These are phyloP conservation scores for Seriola aureovittata DNA, from an alignment of 2,113 vertebrate genomes.

Conservation along the genomic window DNA sequence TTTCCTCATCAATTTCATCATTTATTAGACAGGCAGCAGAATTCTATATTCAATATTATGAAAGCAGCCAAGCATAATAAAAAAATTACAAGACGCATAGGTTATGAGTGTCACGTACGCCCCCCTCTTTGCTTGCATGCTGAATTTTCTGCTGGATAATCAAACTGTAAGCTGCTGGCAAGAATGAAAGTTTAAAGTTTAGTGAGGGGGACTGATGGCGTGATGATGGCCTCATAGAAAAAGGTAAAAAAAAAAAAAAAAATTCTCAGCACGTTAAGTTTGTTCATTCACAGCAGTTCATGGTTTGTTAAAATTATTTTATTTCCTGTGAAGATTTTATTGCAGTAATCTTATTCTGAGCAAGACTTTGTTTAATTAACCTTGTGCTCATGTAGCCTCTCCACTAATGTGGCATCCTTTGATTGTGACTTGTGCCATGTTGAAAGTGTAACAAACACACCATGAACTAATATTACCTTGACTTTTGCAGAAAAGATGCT, in stretches of 20 bases:
- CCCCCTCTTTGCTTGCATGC: neutral
- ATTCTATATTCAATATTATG: neutral
- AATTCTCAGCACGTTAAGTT: neutral
- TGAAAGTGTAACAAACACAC: neutral
- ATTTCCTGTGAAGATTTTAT: neutral
- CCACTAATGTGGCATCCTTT: neutral
- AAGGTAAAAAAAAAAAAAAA: neutral
- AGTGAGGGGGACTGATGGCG: neutral
- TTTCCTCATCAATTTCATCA: neutral
- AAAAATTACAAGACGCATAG: neutral
- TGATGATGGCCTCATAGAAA: neutral
- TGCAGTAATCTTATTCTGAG: neutral
- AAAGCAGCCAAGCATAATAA: constrained; percentile 4
- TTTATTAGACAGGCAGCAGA: neutral
- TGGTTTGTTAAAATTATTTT: neutral
- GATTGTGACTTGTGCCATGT: neutral
- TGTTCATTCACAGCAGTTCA: neutral
- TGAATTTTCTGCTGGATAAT: neutral
- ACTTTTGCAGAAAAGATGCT: neutral
- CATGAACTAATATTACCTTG: neutral
- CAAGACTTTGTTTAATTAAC: constrained; percentile 1
- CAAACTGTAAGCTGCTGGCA: neutral
- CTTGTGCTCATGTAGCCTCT: neutral
- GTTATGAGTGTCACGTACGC: constrained; percentile 5
- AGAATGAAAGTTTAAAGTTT: neutral